Evolutionary conservation across 2,888 invertebrate species (phyloP), one percentile per base, ranked within the genome.

Genomic region (Pedicia rivosa): DNA sequence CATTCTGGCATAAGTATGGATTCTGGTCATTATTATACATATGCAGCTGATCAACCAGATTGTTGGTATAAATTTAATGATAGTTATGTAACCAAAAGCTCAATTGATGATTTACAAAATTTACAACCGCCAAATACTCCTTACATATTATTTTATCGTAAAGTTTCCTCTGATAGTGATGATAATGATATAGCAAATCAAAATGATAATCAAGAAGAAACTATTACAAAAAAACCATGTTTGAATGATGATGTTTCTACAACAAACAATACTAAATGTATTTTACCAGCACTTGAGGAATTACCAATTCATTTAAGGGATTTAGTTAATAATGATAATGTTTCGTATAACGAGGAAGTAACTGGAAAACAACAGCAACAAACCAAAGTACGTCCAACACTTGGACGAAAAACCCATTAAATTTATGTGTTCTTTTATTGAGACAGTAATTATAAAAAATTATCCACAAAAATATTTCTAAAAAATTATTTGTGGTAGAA

Each of bases 1-100:
- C 90, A 90, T 57, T 74, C 77, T 1, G 90, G 90, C 2, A 72
- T 73, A 15, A 80, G 78, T 35, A 74, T 84, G 44, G 82, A 88
- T 52, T 79, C 81, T 1, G 90, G 88, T 0, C 90, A 90, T 54
- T 90, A 90, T 55, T 86, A 83, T 55, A 84, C 86, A 0, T 74
- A 82, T 40, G 84, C 81, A 1, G 69, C 73, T 24, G 80, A 80
- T 51, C 61, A 58, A 13, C 64, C 65, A 38, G 63, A 69, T 24
- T 62, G 62, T 37, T 88, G 88, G 88, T 79, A 73, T 54, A 71
- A 77, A 51, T 84, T 82, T 52, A 84, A 87, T 51, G 88, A 88
- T 48, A 76, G 73, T 41, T 62, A 67, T n/a, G 83, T 88, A 2
- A 67, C 69, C 2, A 55, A 59, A 27, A 67, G 72, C 10, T 66